Evolutionary conservation across 2,113 vertebrate genomes (phyloP).

Genomic region (Percina caprodes): DNA sequence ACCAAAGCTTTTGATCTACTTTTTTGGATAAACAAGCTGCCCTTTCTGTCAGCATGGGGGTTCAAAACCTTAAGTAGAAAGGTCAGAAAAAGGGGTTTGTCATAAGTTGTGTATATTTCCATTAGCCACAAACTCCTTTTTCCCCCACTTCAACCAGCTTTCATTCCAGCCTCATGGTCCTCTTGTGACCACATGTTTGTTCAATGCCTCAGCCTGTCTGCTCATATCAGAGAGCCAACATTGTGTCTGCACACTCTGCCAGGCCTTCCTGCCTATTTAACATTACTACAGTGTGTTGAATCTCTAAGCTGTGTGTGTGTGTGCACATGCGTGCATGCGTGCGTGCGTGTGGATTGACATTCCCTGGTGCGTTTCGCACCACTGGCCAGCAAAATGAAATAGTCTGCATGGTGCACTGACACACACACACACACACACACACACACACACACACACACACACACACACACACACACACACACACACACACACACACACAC

Average conservation of each 20-base stretch:
- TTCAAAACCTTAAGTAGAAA: background rate
- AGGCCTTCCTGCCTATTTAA: conserved; percentile 9
- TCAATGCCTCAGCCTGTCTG: background rate
- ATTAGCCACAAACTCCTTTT: background rate
- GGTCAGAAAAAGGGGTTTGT: background rate
- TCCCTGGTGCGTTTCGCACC: conserved; percentile 23
- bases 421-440: background rate
- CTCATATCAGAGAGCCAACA: conserved; percentile 2
- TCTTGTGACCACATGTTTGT: background rate
- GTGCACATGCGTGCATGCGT: conserved; percentile 5
- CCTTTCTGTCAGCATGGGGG: background rate
- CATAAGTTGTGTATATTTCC: background rate
- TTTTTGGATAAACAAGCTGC: too few species aligned
- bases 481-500: background rate
- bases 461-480: background rate
- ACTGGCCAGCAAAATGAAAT: conserved; percentile 44
- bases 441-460: background rate
- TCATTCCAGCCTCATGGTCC: background rate
- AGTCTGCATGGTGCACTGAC: conserved; percentile 18
- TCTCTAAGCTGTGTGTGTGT: conserved; percentile 5
- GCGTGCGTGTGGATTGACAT: conserved; percentile 11
- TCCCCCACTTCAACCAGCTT: background rate
- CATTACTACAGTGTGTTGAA: background rate
- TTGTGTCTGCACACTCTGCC: conserved; percentile 11
- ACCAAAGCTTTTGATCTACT: too few species aligned